Conservation (phyloP, 2,888 invertebrate species). For the Steinernema carpocapsae region DNA sequence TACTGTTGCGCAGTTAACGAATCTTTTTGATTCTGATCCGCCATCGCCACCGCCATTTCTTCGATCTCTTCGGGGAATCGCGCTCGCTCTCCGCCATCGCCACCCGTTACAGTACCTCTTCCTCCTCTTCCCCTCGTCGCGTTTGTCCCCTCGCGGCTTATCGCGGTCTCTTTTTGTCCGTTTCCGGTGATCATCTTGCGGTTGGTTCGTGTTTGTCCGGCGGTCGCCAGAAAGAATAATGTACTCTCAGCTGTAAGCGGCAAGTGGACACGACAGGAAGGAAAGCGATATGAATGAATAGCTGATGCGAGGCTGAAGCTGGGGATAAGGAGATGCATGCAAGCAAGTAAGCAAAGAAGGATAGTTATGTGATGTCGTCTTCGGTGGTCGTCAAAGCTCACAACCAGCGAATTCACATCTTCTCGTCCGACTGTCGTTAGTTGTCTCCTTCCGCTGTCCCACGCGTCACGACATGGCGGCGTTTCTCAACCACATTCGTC, state of each 20-base stretch:
- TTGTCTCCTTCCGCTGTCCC: constrained; percentile 31
- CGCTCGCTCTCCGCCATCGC: background rate
- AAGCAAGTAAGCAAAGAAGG: background rate
- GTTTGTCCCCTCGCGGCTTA: background rate
- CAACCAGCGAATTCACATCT: constrained; percentile 2
- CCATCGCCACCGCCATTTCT: background rate
- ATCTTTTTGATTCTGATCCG: background rate
- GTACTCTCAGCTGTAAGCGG: constrained; percentile 21
- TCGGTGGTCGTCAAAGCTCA: background rate
- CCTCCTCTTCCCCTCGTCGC: background rate
- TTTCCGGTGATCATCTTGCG: constrained; percentile 15
- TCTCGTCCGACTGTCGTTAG: constrained; percentile 25
- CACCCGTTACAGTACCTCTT: background rate
- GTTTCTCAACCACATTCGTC: constrained; percentile 27
- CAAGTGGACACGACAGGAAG: background rate
- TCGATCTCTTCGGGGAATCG: background rate
- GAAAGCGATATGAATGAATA: constrained; percentile 15
- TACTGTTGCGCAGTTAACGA: background rate
- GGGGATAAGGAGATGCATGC: background rate
- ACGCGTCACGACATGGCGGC: constrained; percentile 29
- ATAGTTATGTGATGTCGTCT: constrained; percentile 1
- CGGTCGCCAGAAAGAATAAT: background rate
- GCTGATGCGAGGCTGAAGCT: constrained; percentile 3
- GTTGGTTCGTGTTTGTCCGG: background rate
- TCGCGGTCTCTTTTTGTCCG: constrained; percentile 10